Percentiles rank a stretch among this genome's conserved stretches.
These are phyloP conservation scores for Poecilobothrus nobilitatus DNA, from an alignment of 2,888 invertebrate genomes.

Conservation along the genomic window DNA sequence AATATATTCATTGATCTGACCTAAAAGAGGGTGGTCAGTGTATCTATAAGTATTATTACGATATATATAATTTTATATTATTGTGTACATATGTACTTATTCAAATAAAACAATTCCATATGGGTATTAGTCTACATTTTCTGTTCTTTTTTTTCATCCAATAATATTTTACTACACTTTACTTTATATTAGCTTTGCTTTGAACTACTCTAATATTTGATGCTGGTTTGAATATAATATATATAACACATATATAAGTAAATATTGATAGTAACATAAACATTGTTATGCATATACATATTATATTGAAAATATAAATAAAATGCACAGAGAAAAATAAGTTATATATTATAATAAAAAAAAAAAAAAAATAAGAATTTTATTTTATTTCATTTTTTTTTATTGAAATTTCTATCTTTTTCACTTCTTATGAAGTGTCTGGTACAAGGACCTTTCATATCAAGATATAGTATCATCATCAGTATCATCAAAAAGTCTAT, in stretches of 20 bases:
- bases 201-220: neutral
- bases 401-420: no score
- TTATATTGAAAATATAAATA: neutral
- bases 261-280: neutral
- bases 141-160: neutral
- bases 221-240: neutral
- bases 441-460: neutral
- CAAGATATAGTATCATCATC: neutral
- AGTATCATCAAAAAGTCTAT: neutral
- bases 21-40: slow-evolving; percentile 6
- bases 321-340: neutral
- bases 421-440: neutral
- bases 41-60: no score
- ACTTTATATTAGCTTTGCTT: no score
- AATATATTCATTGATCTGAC: slow-evolving; percentile 4
- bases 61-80: neutral
- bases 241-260: neutral
- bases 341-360: neutral
- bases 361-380: no score
- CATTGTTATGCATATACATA: no score
- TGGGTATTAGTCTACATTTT: neutral
- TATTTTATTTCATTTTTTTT: no score
- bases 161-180: no score
- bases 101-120: neutral
- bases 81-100: neutral